phyloP scores from a whole-genome alignment of 2,797 vertebrate species.

The Hephaestus fuliginosus region DNA sequence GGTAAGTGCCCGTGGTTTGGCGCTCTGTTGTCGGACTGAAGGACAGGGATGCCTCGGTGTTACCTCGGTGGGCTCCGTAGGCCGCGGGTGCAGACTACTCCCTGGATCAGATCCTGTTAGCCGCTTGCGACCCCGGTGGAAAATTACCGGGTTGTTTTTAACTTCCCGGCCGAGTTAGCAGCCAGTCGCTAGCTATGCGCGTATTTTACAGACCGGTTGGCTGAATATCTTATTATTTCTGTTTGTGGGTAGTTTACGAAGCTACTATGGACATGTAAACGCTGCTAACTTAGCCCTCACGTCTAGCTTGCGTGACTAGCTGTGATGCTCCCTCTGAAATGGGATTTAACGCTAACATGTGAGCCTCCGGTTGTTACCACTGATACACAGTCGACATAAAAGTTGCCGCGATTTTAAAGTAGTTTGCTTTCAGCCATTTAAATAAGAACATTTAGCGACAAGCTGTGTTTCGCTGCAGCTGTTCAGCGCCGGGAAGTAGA shows the following conservation, averaged over 20 bases:
- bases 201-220: rapidly evolving
- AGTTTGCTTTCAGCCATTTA: not conserved
- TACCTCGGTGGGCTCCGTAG: constrained; percentile 67
- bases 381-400: not conserved
- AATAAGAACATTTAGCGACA: not conserved
- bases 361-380: not conserved
- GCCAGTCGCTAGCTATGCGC: rapidly evolving
- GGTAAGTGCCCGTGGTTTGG: constrained; percentile 70
- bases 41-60: constrained; percentile 67
- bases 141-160: constrained; percentile 46
- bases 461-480: constrained; percentile 46
- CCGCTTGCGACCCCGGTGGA: constrained; percentile 55
- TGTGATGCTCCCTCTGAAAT: constrained; percentile 50
- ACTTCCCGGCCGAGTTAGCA: not conserved
- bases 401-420: not conserved
- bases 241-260: not conserved
- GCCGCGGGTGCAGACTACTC: constrained; percentile 81
- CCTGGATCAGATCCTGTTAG: constrained; percentile 60
- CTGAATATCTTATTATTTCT: not conserved
- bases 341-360: constrained; percentile 3
- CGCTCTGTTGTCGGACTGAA: constrained; percentile 58
- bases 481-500: constrained; percentile 62
- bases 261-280: not conserved
- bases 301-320: constrained; percentile 62
- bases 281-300: constrained; percentile 52